These are phyloP conservation scores for Siniperca undulata DNA, from an alignment of 2,797 vertebrate genomes.

Conservation along the genomic window DNA sequence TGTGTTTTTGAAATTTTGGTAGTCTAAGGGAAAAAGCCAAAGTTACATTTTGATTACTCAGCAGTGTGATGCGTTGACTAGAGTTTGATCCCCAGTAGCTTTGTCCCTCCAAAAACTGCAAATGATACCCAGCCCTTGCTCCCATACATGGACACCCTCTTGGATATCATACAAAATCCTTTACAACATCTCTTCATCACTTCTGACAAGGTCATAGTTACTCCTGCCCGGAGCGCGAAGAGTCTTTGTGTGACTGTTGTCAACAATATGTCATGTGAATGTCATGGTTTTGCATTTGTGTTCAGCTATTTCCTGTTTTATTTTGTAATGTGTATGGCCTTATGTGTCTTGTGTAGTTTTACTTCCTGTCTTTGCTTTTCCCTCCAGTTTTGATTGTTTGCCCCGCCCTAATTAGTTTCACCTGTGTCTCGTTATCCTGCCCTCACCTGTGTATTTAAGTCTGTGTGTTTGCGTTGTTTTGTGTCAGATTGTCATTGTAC, in stretches of 20 bases:
- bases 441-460: too few species aligned
- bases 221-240: slow-evolving; percentile 28
- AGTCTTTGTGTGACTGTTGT: slow-evolving; percentile 45
- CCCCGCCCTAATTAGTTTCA: too few species aligned
- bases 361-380: too few species aligned
- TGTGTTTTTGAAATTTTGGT: background rate
- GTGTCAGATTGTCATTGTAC: too few species aligned
- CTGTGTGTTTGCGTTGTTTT: too few species aligned
- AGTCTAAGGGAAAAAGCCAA: background rate
- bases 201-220: slow-evolving; percentile 54
- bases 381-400: too few species aligned
- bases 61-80: background rate
- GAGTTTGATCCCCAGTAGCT: background rate
- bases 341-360: too few species aligned
- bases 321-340: too few species aligned
- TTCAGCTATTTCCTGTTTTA: too few species aligned
- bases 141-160: slow-evolving; percentile 4
- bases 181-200: slow-evolving; percentile 41
- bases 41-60: background rate
- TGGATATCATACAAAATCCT: slow-evolving; percentile 40
- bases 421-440: too few species aligned
- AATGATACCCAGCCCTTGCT: background rate
- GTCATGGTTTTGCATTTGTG: too few species aligned
- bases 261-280: slow-evolving; percentile 34
- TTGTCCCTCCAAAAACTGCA: background rate